Evolutionary conservation across 2,113 vertebrate genomes (phyloP), one percentile per base, ranked within the genome.

Genomic region (Pelecanoides urinatrix): DNA sequence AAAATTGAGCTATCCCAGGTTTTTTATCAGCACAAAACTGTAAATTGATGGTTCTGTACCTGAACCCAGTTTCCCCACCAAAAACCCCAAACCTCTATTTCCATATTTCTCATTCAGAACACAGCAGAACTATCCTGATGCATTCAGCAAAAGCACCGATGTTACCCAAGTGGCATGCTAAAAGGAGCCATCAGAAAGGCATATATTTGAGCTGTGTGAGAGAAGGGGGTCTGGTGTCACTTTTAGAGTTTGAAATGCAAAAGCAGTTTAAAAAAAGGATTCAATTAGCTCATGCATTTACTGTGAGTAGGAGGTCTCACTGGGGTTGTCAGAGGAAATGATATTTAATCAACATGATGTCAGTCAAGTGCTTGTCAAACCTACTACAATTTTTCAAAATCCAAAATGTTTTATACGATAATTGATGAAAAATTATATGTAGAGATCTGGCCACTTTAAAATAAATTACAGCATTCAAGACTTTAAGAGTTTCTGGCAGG

Each of bases 271-370:
- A 96, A 96, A 89, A 86, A 52, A 78, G 77, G 49, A 93, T 93
- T 88, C 53, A 91, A 68, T 95, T 96, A 96, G 66, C 65, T 97
- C 90, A 93, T 83, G 40, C 61, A 53, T 56, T 92, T 91, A 88
- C 83, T 65, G 32, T 56, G 29, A 94, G 94, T 96, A 78, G 88
- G 80, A 79, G 68, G 74, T 86, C 96, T 93, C 94, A 94, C 1
- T 73, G 76, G 82, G 42, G 52, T 81, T 62, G 83, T 97, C 95
- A 96, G 73, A 91, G 91, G 91, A 97, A 98, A 95, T 83, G 59
- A 34, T 93, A 95, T 96, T 97, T 94, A 79, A 96, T 86, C 81
- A 97, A 86, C 52, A 94, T 26, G 27, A 71, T 92, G 72, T 95
- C 92, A 95, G 80, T 91, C 94, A 94, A 96, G 58, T 71, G 83